Percentiles rank a stretch among this genome's conserved stretches.
These are phyloP conservation scores for Agrilus cyanescens DNA, from an alignment of 2,888 invertebrate genomes.

Conservation along the genomic window DNA sequence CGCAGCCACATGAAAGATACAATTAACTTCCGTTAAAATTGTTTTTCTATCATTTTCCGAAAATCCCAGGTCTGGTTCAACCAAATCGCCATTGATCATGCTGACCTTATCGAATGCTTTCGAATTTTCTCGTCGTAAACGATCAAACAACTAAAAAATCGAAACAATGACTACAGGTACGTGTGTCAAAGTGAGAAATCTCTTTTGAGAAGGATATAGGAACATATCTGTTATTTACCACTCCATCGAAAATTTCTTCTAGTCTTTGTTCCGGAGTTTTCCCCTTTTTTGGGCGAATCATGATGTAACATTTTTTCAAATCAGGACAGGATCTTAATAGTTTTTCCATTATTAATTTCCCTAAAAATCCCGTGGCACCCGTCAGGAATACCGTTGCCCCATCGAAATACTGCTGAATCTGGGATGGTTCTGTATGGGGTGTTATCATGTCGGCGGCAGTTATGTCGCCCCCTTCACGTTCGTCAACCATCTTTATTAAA, in stretches of 20 bases:
- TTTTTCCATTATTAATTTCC: slow-evolving; percentile 29
- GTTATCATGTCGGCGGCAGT: slow-evolving; percentile 38
- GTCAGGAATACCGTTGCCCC: slow-evolving; percentile 28
- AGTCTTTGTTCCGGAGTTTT: slow-evolving; percentile 23
- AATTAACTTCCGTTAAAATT: slow-evolving; percentile 36
- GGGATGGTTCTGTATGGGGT: slow-evolving; percentile 17
- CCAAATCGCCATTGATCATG: slow-evolving; percentile 41
- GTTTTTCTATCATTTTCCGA: slow-evolving; percentile 35
- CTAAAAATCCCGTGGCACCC: slow-evolving; percentile 31
- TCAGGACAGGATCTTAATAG: slow-evolving; percentile 28
- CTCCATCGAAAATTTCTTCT: slow-evolving; percentile 47
- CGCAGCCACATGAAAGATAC: slow-evolving; percentile 39
- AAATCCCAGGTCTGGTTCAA: slow-evolving; percentile 36
- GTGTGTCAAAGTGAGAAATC: neutral
- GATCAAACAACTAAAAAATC: slow-evolving; percentile 37
- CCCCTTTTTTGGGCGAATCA: slow-evolving; percentile 27
- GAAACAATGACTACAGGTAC: neutral
- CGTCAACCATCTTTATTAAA: slow-evolving; percentile 2
- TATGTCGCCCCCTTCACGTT: slow-evolving; percentile 39
- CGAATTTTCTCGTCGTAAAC: slow-evolving; percentile 36
- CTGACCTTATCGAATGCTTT: slow-evolving; percentile 37
- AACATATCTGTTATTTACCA: slow-evolving; percentile 34
- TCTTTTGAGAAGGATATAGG: neutral
- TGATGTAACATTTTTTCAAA: slow-evolving; percentile 25
- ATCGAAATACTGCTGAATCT: slow-evolving; percentile 24